Percentiles rank a stretch among this genome's conserved stretches.
Conservation (phyloP, 2,113 vertebrate genomes). For the Rousettus leschenaultii region DNA sequence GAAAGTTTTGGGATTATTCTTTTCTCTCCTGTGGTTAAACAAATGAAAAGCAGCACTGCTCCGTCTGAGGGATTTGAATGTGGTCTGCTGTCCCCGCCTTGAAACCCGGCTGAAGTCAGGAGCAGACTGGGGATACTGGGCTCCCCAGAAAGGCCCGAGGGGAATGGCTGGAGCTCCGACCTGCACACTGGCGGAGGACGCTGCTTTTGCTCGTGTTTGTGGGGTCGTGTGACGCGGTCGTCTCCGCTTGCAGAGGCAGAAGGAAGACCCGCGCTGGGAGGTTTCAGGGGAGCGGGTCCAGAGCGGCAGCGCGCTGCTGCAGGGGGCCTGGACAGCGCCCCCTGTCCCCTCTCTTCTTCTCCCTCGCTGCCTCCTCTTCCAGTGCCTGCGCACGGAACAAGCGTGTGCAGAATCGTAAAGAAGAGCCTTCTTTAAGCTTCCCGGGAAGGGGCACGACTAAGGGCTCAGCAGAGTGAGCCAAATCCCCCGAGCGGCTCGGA, state of each 20-base stretch:
- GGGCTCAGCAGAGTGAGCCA: too few relatives aligned
- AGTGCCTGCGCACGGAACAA: too few relatives aligned
- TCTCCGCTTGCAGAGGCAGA: background rate
- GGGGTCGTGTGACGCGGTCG: background rate
- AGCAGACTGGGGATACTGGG: background rate
- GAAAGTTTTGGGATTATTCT: constrained; percentile 80
- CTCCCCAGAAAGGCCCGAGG: background rate
- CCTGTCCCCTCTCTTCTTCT: background rate
- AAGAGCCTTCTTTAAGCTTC: background rate
- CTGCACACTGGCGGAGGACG: background rate
- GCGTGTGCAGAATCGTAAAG: accelerated
- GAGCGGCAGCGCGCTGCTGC: background rate
- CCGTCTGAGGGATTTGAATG: constrained; percentile 1
- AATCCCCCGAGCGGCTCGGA: accelerated
- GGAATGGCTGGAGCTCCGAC: background rate
- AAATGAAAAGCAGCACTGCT: constrained; percentile 77
- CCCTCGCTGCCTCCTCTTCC: background rate
- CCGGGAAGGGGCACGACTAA: background rate
- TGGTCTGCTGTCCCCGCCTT: background rate
- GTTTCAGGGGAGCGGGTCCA: background rate
- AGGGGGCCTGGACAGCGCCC: background rate
- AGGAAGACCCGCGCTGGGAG: background rate
- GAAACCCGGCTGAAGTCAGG: background rate
- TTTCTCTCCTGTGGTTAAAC: constrained; percentile 82
- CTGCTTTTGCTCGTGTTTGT: background rate